Conservation (phyloP, 2,888 invertebrate genomes). For the Drosophila robusta region DNA sequence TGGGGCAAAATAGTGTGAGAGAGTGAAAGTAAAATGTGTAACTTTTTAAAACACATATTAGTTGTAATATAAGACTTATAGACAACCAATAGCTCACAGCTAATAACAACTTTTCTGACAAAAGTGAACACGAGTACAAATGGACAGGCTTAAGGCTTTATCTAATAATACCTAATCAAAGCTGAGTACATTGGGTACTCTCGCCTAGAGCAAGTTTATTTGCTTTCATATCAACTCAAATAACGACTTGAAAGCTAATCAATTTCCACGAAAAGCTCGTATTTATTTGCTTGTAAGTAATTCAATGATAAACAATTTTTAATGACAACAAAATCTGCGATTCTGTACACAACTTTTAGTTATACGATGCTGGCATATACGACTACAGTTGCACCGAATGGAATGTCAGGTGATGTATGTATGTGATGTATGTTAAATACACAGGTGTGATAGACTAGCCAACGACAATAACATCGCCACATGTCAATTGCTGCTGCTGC, state of each 20-base stretch:
- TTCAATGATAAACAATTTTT: not conserved
- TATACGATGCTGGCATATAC: not conserved
- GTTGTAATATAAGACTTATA: too few relatives aligned
- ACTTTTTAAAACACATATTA: too few relatives aligned
- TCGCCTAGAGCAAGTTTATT: too few relatives aligned
- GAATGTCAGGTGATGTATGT: slow-evolving; percentile 8
- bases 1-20: too few relatives aligned
- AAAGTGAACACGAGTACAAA: too few relatives aligned
- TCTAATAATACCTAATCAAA: not conserved
- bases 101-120: too few relatives aligned
- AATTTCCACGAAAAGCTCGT: not conserved
- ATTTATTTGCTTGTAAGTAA: slow-evolving; percentile 8
- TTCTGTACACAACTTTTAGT: not conserved
- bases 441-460: not conserved
- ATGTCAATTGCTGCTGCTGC: slow-evolving; percentile 31
- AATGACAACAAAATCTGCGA: not conserved
- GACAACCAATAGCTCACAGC: too few relatives aligned
- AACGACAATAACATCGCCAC: slow-evolving; percentile 47
- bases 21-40: too few relatives aligned
- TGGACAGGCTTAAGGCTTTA: too few relatives aligned
- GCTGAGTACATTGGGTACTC: too few relatives aligned
- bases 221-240: not conserved
- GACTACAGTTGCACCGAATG: not conserved
- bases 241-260: not conserved
- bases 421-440: not conserved